Evolutionary conservation across 2,113 vertebrate species (phyloP), one percentile per base, ranked within the genome.

Genomic region (Paraplagusia blochii): DNA sequence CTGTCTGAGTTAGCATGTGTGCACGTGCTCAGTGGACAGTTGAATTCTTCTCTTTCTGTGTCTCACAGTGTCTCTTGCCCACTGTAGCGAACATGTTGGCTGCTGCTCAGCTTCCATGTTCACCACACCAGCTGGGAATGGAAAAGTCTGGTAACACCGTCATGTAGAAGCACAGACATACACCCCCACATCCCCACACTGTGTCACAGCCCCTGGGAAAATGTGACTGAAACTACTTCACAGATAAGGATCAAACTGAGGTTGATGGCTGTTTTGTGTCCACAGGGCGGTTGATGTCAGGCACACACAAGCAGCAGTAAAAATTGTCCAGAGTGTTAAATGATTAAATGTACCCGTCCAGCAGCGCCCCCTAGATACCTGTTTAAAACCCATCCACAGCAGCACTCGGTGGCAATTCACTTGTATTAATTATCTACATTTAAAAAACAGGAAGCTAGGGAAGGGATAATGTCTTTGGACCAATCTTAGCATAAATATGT

Each of bases 71-170:
- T 42, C 22, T 59, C 34, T 69, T 39, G 39, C 58, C 47, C 64
- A 36, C 67, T 63, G 58, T 42, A 63, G 77, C 71, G 76, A 62
- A 74, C 79, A 72, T 43, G 83, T 80, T 82, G 83, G 81, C 79
- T n/a, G 49, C 79, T n/a, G 49, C 54, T 40, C 55, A 33, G 16
- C 63, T 29, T 77, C 72, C 69, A 61, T 50, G 66, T 80, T 77
- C 69, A 69, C 72, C 67, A 48, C 69, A 69, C 62, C 72, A 66
- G 63, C 65, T 2, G 65, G 82, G 67, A 75, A 72, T 83, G 86
- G 84, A 87, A 84, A 85, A 76, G 73, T 63, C 63, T 82, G 69
- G 82, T 12, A 13, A 38, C 78, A 80, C 81, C 78, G 74, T 85
- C 81, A 84, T 79, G 58, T 85, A 82, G 81, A 86, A 88, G 83